These are phyloP conservation scores for Emesis furor DNA, from an alignment of 2,888 invertebrate species.

Conservation along the genomic window DNA sequence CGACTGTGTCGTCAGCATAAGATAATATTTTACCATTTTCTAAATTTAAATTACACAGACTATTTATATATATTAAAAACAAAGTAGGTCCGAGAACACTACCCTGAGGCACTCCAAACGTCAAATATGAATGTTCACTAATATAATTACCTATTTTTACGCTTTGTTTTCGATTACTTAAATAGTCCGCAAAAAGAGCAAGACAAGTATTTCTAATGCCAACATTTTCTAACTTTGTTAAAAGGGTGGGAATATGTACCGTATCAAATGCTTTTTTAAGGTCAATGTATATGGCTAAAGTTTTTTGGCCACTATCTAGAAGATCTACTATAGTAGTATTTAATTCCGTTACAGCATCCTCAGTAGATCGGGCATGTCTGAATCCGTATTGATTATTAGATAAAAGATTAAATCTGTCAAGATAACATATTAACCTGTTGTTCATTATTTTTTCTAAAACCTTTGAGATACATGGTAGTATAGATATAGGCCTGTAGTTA, in stretches of 20 bases:
- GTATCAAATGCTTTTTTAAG: neutral
- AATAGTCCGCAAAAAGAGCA: neutral
- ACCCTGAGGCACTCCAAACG: neutral
- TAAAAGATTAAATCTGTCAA: neutral
- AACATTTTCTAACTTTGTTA: neutral
- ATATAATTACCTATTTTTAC: neutral
- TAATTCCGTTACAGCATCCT: neutral
- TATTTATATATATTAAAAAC: neutral
- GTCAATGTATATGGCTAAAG: neutral
- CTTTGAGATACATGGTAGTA: slow-evolving; percentile 18
- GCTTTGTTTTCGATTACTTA: neutral
- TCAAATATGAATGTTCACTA: neutral
- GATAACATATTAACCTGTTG: neutral
- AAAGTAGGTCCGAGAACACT: neutral
- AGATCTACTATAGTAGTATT: neutral
- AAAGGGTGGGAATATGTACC: neutral
- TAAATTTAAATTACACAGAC: neutral
- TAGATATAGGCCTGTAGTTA: slow-evolving; percentile 32
- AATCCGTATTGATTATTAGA: neutral
- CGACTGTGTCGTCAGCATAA: neutral
- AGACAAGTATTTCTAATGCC: neutral
- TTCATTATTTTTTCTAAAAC: slow-evolving; percentile 24
- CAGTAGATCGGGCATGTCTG: neutral
- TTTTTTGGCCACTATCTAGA: neutral
- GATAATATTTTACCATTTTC: slow-evolving; percentile 7